These are phyloP conservation scores for Otus scops DNA, from an alignment of 2,797 vertebrate species.

Conservation along the genomic window DNA sequence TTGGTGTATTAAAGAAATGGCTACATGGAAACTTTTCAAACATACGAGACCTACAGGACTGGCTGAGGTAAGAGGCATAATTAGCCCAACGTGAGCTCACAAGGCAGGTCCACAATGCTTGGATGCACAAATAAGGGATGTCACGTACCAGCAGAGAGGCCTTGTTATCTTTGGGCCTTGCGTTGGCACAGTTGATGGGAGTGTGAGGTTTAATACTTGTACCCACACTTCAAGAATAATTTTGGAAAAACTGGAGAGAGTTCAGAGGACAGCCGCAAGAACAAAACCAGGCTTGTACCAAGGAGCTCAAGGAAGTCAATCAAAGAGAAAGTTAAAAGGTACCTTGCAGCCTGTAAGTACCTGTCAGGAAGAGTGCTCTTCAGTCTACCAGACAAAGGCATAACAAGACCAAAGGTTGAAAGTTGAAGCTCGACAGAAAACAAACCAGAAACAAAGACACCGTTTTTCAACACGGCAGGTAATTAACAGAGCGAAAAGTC, in stretches of 20 bases:
- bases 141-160: constrained; percentile 28
- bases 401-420: constrained; percentile 53
- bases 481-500: neutral
- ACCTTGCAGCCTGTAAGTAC: constrained; percentile 26
- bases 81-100: neutral
- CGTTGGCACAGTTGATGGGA: neutral
- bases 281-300: constrained; percentile 54
- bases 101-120: neutral
- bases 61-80: constrained; percentile 33
- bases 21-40: constrained; percentile 20
- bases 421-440: constrained; percentile 22
- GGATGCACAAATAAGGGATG: neutral
- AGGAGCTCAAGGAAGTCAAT: constrained; percentile 55
- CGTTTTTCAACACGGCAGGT: neutral
- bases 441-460: neutral
- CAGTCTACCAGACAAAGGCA: constrained; percentile 37
- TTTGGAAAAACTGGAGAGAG: constrained; percentile 55
- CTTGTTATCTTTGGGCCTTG: constrained; percentile 32
- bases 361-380: constrained; percentile 38
- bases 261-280: constrained; percentile 47
- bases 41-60: neutral
- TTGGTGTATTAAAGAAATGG: neutral
- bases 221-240: constrained; percentile 29
- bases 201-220: neutral
- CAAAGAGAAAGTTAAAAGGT: constrained; percentile 66